These are phyloP conservation scores for Heliconius ethilla DNA, from an alignment of 2,888 invertebrate species.

Conservation along the genomic window DNA sequence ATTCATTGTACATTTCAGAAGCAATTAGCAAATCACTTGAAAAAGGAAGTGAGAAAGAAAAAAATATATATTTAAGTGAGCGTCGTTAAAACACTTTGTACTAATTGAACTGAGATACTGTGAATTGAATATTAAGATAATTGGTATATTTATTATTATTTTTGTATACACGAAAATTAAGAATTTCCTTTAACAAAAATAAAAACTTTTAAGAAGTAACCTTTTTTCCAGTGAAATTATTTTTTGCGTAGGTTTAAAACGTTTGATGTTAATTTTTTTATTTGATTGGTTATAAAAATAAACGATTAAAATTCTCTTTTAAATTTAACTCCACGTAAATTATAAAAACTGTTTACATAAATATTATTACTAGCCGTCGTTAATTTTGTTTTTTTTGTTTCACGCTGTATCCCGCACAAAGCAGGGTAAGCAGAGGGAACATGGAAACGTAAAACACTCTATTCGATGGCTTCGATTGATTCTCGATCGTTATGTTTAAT, in stretches of 20 bases:
- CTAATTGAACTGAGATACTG: not conserved
- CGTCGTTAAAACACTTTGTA: conserved; percentile 7
- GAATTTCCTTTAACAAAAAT: not conserved
- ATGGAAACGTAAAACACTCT: not conserved
- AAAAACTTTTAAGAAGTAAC: not conserved
- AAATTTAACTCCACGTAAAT: not conserved
- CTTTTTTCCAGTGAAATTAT: not conserved
- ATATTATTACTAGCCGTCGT: too few relatives aligned
- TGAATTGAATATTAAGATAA: not conserved
- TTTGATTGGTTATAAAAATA: not conserved
- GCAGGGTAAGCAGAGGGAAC: not conserved
- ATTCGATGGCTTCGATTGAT: too few relatives aligned
- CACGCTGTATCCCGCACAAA: not conserved
- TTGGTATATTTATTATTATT: not conserved
- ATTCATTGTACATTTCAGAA: not conserved
- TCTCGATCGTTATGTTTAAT: too few relatives aligned
- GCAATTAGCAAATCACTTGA: conserved; percentile 10
- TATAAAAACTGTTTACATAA: not conserved
- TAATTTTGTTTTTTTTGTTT: not conserved
- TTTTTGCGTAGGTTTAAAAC: too few relatives aligned
- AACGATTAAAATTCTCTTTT: not conserved
- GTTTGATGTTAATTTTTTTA: not conserved
- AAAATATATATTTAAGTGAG: not conserved
- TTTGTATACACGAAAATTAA: not conserved
- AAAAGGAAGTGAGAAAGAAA: conserved; percentile 8